These are phyloP conservation scores for Alectura lathami DNA, from an alignment of 2,113 vertebrate species.

Conservation along the genomic window DNA sequence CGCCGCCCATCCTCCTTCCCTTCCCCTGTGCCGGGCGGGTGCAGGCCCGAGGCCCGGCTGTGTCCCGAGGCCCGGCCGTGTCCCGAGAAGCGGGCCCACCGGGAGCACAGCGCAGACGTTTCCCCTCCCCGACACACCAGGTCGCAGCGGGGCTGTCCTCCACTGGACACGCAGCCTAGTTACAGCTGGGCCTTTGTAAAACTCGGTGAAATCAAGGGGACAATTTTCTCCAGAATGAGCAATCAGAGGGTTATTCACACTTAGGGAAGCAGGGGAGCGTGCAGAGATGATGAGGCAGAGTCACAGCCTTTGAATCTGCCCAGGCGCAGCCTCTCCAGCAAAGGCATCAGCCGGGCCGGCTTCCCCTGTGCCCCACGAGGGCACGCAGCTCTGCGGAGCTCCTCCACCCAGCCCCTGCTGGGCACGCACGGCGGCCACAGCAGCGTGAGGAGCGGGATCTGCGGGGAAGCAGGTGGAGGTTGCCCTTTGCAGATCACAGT, in stretches of 20 bases:
- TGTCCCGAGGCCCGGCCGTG: no score
- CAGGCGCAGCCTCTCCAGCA: background rate
- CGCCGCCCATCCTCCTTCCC: background rate
- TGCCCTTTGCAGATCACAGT: background rate
- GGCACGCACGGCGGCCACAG: accelerated
- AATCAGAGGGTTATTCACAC: background rate
- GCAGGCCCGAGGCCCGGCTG: no score
- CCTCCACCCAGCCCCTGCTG: background rate
- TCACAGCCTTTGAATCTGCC: background rate
- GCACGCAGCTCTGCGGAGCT: no score
- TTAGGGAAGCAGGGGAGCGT: background rate
- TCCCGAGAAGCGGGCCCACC: no score
- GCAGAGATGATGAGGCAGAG: background rate
- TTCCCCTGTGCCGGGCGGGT: accelerated
- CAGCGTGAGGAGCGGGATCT: background rate
- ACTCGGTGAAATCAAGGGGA: background rate
- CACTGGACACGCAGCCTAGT: background rate
- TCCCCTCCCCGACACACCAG: accelerated
- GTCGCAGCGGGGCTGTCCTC: background rate
- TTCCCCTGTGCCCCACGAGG: no score
- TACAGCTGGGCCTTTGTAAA: background rate
- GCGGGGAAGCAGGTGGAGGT: background rate
- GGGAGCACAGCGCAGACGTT: accelerated
- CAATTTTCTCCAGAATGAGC: background rate
- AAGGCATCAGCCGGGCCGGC: no score